Base-by-base conservation (phyloP, 30 jellyfish, hydroid and myxozoan species). In the Turritopsis dohrnii region DNA sequence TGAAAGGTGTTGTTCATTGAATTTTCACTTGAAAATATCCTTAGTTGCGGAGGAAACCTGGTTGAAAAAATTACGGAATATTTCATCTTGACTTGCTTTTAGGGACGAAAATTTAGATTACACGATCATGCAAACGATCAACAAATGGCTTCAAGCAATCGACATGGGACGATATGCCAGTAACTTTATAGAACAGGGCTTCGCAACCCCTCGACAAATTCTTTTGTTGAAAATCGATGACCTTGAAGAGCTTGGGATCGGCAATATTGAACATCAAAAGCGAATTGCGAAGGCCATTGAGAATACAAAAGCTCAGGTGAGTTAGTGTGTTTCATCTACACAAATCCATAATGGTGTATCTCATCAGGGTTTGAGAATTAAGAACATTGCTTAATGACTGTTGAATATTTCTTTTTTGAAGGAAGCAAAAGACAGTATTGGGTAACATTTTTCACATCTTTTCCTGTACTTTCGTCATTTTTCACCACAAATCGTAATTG, bases 71-170 rank as follows among this genome's bases (percentile, higher is more conserved):
- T n/a, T n/a, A n/a, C n/a, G n/a, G n/a, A n/a, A n/a, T n/a, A n/a
- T n/a, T n/a, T n/a, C n/a, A n/a, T n/a, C n/a, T n/a, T n/a, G n/a
- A n/a, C n/a, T n/a, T n/a, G n/a, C n/a, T n/a, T n/a, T n/a, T n/a
- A 93, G 98, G 83, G 96, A 93, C 81, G 96, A 89, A 9, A 85
- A 88, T 73, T 71, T 93, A 84, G 96, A 93, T 81, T 93, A 88
- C 53, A 94, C 98, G 29, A 81, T 95, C 31, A 88, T 93, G 98
- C 94, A 93, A 89, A 93, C 98, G 17, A 80, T 93, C 54, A 88
- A 88, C 75, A 95, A 93, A 83, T 93, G 98, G 98, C 88, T 93
- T 24, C 96, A 88, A 69, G 96, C 98, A 29, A 87, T 93, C 24
- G 86, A 83, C 4, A 75, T 93, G 96, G 94, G 93, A 21, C 90